Base-by-base conservation (phyloP, 1,140 invertebrate genomes). In the Ceratitis capitata region DNA sequence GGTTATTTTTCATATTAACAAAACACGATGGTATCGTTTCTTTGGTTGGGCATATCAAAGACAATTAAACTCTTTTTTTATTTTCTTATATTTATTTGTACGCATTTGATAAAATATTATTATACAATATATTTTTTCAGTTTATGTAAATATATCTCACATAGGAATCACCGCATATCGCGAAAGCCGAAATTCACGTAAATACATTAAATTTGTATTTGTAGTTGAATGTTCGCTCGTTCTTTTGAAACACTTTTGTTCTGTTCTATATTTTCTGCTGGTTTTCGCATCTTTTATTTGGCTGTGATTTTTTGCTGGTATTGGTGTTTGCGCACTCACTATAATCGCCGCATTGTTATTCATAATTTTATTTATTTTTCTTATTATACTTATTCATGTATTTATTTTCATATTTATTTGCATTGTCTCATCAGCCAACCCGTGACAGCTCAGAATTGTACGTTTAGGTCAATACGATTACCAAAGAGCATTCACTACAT, bases 401-500 rank as follows among this genome's bases (percentile, higher is more conserved):
- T 14, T 82, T 49, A 78, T 19, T 56, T 74, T 39, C 35, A 32
- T 78, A 85, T 42, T 78, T 82, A 82, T 82, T 61, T 58, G 26
- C 26, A 83, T 64, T 86, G 39, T 78, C 23, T 78, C 39, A n/a
- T 39, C 14, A 47, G 39, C 19, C 69, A 78, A 78, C 45, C n/a
- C 69, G 32, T 45, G 69, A 45, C 69, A 78, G 23, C 42, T 19
- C 53, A 84, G 56, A 85, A 87, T 89, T 82, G 83, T 84, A 39
- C 64, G 58, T 84, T 78, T 39, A 69, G 85, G 83, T 85, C 53
- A 85, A 84, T 84, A 91, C 87, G 86, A 91, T 89, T 86, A 91
- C 89, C 82, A 91, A 87, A 87, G 90, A 91, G 87, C 90, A 91
- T 88, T 91, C 90, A 85, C 83, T 91, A 87, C 90, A 91, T 86